Conservation (phyloP, 2,113 vertebrate species). For the Alethe castanea region DNA sequence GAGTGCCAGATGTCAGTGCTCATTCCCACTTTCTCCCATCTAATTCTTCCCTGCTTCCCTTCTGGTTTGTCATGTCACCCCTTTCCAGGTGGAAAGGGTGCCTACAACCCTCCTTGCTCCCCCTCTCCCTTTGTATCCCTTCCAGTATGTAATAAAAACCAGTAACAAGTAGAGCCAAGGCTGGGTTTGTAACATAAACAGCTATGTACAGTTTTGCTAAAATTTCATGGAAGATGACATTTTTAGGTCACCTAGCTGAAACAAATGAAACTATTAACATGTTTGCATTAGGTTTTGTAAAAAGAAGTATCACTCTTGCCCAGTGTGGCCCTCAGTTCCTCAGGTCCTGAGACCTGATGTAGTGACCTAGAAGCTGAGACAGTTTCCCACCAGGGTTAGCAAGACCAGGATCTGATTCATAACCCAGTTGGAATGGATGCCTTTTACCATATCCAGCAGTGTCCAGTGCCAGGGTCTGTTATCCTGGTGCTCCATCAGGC, state of each 20-base stretch:
- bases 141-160: neutral
- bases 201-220: conserved; percentile 38
- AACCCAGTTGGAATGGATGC: neutral
- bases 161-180: neutral
- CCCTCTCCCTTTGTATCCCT: neutral
- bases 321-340: neutral
- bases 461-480: neutral
- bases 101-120: neutral
- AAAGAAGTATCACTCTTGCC: neutral
- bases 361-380: neutral
- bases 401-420: neutral
- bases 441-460: neutral
- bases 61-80: neutral
- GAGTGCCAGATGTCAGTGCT: neutral
- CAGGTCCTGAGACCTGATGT: neutral
- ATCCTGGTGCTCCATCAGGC: neutral
- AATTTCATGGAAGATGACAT: neutral
- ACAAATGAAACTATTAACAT: neutral
- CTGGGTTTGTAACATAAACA: neutral
- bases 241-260: conserved; percentile 43
- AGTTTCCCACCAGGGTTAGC: neutral
- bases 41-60: neutral
- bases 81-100: neutral
- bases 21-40: neutral
- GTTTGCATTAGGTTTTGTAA: neutral